These are phyloP conservation scores for Aporophyla nigra DNA, from an alignment of 2,888 invertebrate species.

Conservation along the genomic window DNA sequence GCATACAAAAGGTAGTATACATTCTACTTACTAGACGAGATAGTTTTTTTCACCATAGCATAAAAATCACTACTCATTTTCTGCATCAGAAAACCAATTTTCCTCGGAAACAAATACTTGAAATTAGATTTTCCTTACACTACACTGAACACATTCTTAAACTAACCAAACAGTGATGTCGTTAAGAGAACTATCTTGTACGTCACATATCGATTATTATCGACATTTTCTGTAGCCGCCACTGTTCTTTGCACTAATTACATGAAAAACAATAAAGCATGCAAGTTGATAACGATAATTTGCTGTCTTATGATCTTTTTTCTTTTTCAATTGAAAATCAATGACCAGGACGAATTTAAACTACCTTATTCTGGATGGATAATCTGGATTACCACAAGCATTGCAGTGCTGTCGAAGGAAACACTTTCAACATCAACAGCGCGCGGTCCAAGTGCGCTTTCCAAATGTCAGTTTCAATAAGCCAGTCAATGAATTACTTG, in stretches of 20 bases:
- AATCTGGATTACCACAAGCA: neutral
- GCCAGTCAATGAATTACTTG: too few species aligned
- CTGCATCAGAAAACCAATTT: neutral
- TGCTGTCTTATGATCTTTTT: neutral
- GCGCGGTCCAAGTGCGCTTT: neutral
- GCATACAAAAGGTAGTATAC: neutral
- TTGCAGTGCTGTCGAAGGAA: too few species aligned
- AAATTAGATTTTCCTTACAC: neutral
- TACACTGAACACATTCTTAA: neutral
- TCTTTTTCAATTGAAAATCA: neutral
- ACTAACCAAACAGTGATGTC: constrained; percentile 4
- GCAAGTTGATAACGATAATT: neutral
- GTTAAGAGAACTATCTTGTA: neutral
- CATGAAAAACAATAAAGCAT: neutral
- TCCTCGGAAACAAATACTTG: neutral
- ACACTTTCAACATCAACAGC: neutral
- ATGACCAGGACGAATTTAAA: neutral
- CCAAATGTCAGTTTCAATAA: neutral
- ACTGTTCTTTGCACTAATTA: neutral
- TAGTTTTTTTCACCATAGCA: neutral
- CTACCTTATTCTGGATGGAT: neutral
- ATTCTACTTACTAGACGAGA: neutral
- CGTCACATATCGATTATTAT: neutral
- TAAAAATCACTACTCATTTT: neutral
- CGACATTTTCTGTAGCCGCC: neutral